These are phyloP conservation scores for Aphyosemion australe DNA, from an alignment of 2,113 vertebrate species.

Conservation along the genomic window DNA sequence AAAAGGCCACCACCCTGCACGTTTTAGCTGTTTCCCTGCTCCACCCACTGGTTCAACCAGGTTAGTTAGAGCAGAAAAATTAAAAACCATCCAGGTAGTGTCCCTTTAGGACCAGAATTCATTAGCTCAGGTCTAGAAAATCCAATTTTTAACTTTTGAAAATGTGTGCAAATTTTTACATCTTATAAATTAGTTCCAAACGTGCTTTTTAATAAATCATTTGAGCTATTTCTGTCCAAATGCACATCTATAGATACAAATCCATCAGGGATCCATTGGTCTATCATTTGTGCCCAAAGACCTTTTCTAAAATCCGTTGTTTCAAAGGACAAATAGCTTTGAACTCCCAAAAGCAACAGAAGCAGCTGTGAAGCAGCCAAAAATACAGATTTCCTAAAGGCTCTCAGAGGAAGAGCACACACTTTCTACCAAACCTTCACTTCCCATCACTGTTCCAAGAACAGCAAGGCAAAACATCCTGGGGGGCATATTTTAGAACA, in stretches of 20 bases:
- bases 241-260: constrained; percentile 1
- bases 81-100: too few relatives aligned
- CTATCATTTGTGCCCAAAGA: constrained; percentile 43
- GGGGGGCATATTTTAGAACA: constrained; percentile 47
- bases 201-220: not conserved
- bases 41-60: too few relatives aligned
- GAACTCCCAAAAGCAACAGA: constrained; percentile 55
- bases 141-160: too few relatives aligned
- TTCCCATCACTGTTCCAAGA: constrained; percentile 51
- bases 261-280: constrained; percentile 36
- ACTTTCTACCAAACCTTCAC: constrained; percentile 37
- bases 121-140: too few relatives aligned
- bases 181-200: not conserved
- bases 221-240: not conserved
- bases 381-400: constrained; percentile 50
- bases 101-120: too few relatives aligned
- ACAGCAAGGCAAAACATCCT: constrained; percentile 55
- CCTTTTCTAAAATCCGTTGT: constrained; percentile 57
- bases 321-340: constrained; percentile 69
- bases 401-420: constrained; percentile 27
- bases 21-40: too few relatives aligned
- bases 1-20: too few relatives aligned
- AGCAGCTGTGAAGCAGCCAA: constrained; percentile 47
- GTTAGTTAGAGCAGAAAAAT: too few relatives aligned
- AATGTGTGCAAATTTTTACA: too few relatives aligned